phyloP scores from a whole-genome alignment of 2,888 invertebrate species.

The Drosophila emarginata region DNA sequence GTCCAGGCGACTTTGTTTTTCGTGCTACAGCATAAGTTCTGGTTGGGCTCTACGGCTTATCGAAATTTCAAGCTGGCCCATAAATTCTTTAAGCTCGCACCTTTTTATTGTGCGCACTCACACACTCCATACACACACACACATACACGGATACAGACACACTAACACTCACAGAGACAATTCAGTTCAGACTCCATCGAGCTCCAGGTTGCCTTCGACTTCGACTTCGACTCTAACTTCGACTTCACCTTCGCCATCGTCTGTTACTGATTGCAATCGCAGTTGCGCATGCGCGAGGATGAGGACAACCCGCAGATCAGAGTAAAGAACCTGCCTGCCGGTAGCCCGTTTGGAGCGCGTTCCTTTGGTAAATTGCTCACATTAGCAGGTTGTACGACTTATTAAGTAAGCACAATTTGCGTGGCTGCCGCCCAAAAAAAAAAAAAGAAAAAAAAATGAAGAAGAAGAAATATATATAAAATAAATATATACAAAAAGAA shows the following conservation, averaged over 20 bases:
- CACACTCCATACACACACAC: conserved; percentile 42
- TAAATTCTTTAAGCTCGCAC: conserved; percentile 82
- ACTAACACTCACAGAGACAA: conserved; percentile 57
- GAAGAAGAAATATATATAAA: conserved; percentile 29
- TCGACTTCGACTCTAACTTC: conserved; percentile 5
- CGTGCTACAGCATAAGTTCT: conserved; percentile 23
- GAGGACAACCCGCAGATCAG: conserved; percentile 47
- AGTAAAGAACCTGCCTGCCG: conserved; percentile 24
- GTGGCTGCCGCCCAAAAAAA: conserved; percentile 77
- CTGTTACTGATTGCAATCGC: conserved; percentile 70
- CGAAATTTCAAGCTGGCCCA: conserved; percentile 70
- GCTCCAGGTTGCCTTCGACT: conserved; percentile 20
- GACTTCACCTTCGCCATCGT: conserved; percentile 16
- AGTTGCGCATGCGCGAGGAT: conserved; percentile 63
- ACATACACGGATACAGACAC: no score
- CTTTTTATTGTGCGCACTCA: conserved; percentile 79
- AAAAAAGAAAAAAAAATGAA: conserved; percentile 1
- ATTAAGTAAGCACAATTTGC: conserved; percentile 82
- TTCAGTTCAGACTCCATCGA: conserved; percentile 30
- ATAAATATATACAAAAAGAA: conserved; percentile 37
- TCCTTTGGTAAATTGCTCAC: conserved; percentile 81
- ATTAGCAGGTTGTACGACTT: conserved; percentile 82
- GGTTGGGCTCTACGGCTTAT: conserved; percentile 63
- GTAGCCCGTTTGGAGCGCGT: conserved; percentile 56
- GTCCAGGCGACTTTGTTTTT: conserved; percentile 61